Base-by-base conservation (phyloP, 2,888 invertebrate genomes). In the Chrysolina haemoptera region DNA sequence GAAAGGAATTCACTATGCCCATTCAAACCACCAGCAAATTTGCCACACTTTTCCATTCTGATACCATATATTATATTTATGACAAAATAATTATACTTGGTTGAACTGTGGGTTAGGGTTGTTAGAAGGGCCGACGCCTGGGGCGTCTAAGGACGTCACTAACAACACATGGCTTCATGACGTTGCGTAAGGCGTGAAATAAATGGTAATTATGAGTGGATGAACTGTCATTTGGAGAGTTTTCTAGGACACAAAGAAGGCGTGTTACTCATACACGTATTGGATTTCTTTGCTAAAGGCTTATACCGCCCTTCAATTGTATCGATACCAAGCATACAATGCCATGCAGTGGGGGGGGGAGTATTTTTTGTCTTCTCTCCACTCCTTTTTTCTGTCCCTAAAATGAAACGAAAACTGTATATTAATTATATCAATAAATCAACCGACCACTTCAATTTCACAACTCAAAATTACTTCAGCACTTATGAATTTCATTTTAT, bases 151-250 rank as follows among this genome's bases (percentile, higher is more conserved):
- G 71, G 41, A 76, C 75, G 80, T 81, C 80, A 81, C 71, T 71
- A 73, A 70, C 80, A 81, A 79, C 81, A 80, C 80, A 79, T 80
- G 80, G 79, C 77, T 69, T 76, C 76, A 78, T 81, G 82, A 81
- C 82, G 80, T 85, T 84, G 85, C 82, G 82, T 83, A 86, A 86
- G 83, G 86, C 86, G 84, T 86, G 83, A 87, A 87, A 87, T 86
- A 85, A 86, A 86, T 86, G 86, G 84, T 86, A 87, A 87, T 87
- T 87, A 87, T 85, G 76, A 86, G 82, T 84, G 83, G 84, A 85
- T 86, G 85, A 85, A 85, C 86, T 87, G 87, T 86, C 87, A 86
- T 85, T 87, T 85, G 82, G 82, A 85, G 86, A 85, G 85, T 85
- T 85, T 86, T 84, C 82, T 82, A 80, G 82, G 83, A 84, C 83